These are phyloP conservation scores for Fukomys damarensis DNA, from an alignment of 2,113 vertebrate genomes.

Conservation along the genomic window DNA sequence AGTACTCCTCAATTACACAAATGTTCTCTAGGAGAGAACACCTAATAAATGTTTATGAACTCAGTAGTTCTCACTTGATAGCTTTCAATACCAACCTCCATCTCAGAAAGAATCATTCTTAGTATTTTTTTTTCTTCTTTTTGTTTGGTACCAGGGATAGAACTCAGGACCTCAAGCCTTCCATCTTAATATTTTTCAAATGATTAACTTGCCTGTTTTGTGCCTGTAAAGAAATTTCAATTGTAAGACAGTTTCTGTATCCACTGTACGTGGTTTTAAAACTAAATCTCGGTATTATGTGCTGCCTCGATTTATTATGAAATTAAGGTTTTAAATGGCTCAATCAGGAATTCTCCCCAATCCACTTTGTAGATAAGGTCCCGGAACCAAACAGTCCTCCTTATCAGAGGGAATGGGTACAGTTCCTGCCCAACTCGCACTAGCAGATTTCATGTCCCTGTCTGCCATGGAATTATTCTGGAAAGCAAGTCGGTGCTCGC, in stretches of 20 bases:
- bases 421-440: constrained; percentile 6
- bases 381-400: not conserved
- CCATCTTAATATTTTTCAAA: not conserved
- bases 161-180: too few relatives aligned
- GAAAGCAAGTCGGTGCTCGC: too few relatives aligned
- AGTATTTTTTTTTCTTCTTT: too few relatives aligned
- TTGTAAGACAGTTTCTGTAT: not conserved
- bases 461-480: not conserved
- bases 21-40: constrained; percentile 32
- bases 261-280: not conserved
- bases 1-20: not conserved
- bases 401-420: not conserved
- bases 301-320: not conserved
- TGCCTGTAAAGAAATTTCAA: not conserved
- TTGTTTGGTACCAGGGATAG: too few relatives aligned
- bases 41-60: not conserved
- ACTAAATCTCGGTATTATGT: not conserved
- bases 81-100: not conserved
- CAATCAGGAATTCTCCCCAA: not conserved
- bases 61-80: not conserved
- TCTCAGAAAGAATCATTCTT: constrained; percentile 15
- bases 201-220: not conserved
- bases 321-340: not conserved
- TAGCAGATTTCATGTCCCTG: not conserved
- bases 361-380: not conserved